Evolutionary conservation across 2,797 vertebrate genomes (phyloP).

Genomic region (Naso thynnoides): DNA sequence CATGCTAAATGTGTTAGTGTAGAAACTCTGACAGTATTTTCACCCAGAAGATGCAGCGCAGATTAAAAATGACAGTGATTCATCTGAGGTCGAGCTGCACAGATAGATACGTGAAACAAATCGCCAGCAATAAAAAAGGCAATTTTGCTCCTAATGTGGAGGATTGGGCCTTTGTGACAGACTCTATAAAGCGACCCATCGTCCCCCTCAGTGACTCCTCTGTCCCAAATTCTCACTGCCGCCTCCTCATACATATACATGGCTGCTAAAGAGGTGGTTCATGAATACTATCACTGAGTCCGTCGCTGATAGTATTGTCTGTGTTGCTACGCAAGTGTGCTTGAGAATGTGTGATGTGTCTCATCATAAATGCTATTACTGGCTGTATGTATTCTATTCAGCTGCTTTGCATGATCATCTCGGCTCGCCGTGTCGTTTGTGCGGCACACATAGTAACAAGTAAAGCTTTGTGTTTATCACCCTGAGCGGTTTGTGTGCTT

Average conservation of each 20-base stretch:
- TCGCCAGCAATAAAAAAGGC: slow-evolving; percentile 59
- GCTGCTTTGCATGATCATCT: slow-evolving; percentile 52
- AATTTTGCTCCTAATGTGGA: slow-evolving; percentile 65
- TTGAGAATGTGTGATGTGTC: slow-evolving; percentile 39
- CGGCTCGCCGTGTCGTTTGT: not conserved
- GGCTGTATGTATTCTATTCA: slow-evolving; percentile 51
- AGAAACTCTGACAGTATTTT: slow-evolving; percentile 26
- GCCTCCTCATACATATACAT: slow-evolving; percentile 78
- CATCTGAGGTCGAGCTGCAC: slow-evolving; percentile 43
- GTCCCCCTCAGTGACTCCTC: slow-evolving; percentile 50
- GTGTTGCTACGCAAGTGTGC: slow-evolving; percentile 46
- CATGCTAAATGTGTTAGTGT: not conserved
- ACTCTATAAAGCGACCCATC: slow-evolving; percentile 67
- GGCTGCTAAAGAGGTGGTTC: slow-evolving; percentile 61
- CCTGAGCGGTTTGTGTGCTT: slow-evolving; percentile 8
- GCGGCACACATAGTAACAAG: not conserved
- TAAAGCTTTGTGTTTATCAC: slow-evolving; percentile 38
- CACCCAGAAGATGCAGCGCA: slow-evolving; percentile 23
- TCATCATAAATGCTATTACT: slow-evolving; percentile 52
- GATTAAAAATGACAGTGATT: slow-evolving; percentile 68
- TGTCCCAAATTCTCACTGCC: slow-evolving; percentile 55
- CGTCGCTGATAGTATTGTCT: slow-evolving; percentile 47
- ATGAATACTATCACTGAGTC: slow-evolving; percentile 71
- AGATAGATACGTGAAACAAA: slow-evolving; percentile 60
- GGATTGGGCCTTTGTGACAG: slow-evolving; percentile 64